Evolutionary conservation across 1,140 invertebrate species (phyloP).

Genomic region (Aphidius gifuensis): DNA sequence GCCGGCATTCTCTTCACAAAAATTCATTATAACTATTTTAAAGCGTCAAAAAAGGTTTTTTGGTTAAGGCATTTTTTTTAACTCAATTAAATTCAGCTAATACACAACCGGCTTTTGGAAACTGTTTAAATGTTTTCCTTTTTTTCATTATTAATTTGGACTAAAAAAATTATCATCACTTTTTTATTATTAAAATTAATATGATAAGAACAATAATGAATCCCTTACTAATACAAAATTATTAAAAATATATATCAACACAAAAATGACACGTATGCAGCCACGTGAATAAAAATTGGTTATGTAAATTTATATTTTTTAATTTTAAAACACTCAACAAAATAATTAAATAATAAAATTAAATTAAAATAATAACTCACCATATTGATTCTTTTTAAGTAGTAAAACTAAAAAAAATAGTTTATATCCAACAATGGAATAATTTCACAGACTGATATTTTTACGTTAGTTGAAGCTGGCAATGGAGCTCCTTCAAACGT

Average conservation of each 20-base stretch:
- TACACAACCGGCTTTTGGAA: not conserved
- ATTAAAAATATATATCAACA: too few species aligned
- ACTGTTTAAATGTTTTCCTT: not conserved
- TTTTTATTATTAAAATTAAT: not conserved
- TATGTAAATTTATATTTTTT: too few species aligned
- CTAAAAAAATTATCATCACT: not conserved
- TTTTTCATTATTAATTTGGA: not conserved
- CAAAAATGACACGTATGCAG: too few species aligned
- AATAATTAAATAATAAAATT: too few species aligned
- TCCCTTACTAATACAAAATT: too few species aligned
- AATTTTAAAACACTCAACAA: too few species aligned
- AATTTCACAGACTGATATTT: slow-evolving; percentile 1
- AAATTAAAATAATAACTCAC: too few species aligned
- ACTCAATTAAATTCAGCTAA: not conserved
- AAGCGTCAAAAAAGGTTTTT: too few species aligned
- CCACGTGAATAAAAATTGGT: too few species aligned
- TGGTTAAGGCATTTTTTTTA: not conserved
- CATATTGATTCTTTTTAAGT: too few species aligned
- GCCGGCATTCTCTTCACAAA: not conserved
- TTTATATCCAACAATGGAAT: not conserved
- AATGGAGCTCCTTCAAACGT: slow-evolving; percentile 20
- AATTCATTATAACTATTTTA: not conserved
- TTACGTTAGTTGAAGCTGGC: slow-evolving; percentile 18
- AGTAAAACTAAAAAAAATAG: too few species aligned
- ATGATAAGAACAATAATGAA: not conserved